Conservation (phyloP, 1,140 invertebrate species). For the Camponotus pennsylvanicus region DNA sequence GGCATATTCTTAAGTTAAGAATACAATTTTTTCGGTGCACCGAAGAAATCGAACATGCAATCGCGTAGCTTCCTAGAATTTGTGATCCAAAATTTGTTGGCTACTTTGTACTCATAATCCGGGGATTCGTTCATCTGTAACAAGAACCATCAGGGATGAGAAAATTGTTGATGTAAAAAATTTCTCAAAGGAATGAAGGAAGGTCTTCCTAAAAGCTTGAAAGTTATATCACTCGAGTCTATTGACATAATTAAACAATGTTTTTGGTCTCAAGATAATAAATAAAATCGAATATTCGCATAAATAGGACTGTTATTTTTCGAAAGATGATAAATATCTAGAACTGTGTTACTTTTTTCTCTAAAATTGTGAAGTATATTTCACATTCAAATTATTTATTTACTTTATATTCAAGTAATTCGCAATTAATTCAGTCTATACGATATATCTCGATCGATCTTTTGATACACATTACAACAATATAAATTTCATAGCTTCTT, state of each 20-base stretch:
- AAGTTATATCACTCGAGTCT: not conserved
- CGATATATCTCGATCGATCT: no score
- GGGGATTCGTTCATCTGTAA: conserved; percentile 80
- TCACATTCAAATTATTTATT: not conserved
- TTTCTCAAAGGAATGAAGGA: not conserved
- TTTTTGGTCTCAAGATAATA: no score
- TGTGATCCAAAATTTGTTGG: conserved; percentile 92
- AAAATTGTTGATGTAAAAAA: no score
- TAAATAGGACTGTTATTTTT: not conserved
- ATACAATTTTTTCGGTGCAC: no score
- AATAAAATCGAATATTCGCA: not conserved
- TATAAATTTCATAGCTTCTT: no score
- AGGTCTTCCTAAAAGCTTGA: not conserved
- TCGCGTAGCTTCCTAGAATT: conserved; percentile 86
- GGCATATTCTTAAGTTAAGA: no score
- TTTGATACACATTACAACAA: no score
- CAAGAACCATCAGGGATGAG: conserved; percentile 15
- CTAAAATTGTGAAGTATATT: not conserved
- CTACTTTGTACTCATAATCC: conserved; percentile 90
- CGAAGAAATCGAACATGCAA: conserved; percentile 90
- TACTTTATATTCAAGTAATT: no score
- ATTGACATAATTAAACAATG: no score
- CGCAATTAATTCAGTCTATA: no score
- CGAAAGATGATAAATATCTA: not conserved
- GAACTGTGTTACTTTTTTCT: not conserved